phyloP scores from a whole-genome alignment of 2,797 vertebrate species.

The Synanceia verrucosa region DNA sequence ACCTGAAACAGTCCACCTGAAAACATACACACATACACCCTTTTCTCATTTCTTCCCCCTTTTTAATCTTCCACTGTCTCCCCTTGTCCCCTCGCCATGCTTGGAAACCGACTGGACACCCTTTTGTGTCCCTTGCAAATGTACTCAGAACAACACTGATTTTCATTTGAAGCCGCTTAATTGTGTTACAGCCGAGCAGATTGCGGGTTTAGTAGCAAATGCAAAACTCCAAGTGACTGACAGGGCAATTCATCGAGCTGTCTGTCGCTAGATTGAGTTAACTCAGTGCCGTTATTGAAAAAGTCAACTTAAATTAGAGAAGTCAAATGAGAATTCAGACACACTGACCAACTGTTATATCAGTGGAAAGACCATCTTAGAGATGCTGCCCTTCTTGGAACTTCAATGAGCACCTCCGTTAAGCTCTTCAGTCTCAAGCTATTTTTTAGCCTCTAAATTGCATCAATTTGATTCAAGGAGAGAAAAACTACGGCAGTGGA shows the following conservation, averaged over 20 bases:
- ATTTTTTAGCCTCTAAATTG: slow-evolving; percentile 18
- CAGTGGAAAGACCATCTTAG: slow-evolving; percentile 34
- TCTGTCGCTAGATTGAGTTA: slow-evolving; percentile 83
- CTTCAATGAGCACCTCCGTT: slow-evolving; percentile 27
- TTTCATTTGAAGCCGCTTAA: slow-evolving; percentile 81
- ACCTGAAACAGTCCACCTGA: neutral
- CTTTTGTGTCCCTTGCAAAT: slow-evolving; percentile 72
- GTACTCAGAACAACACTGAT: slow-evolving; percentile 77
- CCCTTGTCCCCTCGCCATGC: slow-evolving; percentile 21
- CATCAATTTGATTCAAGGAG: slow-evolving; percentile 21
- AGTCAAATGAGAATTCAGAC: slow-evolving; percentile 76
- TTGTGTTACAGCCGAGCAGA: slow-evolving; percentile 80
- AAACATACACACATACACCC: neutral
- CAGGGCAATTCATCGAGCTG: slow-evolving; percentile 83
- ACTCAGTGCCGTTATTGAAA: slow-evolving; percentile 80
- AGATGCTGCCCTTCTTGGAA: slow-evolving; percentile 20
- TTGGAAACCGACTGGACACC: slow-evolving; percentile 37
- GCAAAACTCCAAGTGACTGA: slow-evolving; percentile 79
- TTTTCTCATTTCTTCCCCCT: slow-evolving; percentile 15
- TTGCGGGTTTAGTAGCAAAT: slow-evolving; percentile 74
- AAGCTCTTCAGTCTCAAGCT: neutral
- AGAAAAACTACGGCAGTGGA: neutral
- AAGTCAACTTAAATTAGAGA: slow-evolving; percentile 81
- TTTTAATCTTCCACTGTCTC: slow-evolving; percentile 42
- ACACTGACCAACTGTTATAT: slow-evolving; percentile 53